Conservation (phyloP, 2,797 vertebrate genomes). For the Lophius americanus region DNA sequence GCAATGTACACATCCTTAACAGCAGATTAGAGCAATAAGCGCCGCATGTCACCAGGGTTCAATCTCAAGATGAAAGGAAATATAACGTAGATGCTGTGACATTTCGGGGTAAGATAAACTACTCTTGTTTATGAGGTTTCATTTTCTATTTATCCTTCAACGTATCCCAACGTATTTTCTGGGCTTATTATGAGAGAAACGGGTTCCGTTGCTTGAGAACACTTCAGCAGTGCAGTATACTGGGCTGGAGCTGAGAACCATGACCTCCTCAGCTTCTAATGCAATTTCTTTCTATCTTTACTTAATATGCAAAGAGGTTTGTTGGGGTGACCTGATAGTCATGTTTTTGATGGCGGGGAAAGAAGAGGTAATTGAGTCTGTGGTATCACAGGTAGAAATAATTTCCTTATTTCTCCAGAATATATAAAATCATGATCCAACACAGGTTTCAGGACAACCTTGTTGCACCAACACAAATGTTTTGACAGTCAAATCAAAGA, state of each 20-base stretch:
- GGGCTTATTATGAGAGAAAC: conserved; percentile 5
- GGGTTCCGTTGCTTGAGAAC: conserved; percentile 18
- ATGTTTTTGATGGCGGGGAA: too few relatives aligned
- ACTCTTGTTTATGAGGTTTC: conserved; percentile 35
- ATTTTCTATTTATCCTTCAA: conserved; percentile 33
- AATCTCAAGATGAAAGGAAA: conserved; percentile 51
- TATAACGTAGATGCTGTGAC: conserved; percentile 34
- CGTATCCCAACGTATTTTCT: conserved; percentile 9
- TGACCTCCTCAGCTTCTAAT: background rate
- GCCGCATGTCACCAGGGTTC: conserved; percentile 45
- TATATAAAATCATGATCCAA: background rate
- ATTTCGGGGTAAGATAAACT: background rate
- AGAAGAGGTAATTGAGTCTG: background rate
- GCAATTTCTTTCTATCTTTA: background rate
- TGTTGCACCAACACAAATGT: background rate
- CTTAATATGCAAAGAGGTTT: background rate
- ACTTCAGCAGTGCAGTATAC: background rate
- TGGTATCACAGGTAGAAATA: background rate
- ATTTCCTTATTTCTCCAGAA: too few relatives aligned
- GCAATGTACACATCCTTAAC: conserved; percentile 31
- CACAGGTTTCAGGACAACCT: background rate
- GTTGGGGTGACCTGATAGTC: background rate
- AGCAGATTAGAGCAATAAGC: conserved; percentile 34
- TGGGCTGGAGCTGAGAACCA: background rate
- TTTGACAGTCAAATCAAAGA: background rate